Conservation (phyloP, 2,888 invertebrate species). For the Teleiodes luculella region DNA sequence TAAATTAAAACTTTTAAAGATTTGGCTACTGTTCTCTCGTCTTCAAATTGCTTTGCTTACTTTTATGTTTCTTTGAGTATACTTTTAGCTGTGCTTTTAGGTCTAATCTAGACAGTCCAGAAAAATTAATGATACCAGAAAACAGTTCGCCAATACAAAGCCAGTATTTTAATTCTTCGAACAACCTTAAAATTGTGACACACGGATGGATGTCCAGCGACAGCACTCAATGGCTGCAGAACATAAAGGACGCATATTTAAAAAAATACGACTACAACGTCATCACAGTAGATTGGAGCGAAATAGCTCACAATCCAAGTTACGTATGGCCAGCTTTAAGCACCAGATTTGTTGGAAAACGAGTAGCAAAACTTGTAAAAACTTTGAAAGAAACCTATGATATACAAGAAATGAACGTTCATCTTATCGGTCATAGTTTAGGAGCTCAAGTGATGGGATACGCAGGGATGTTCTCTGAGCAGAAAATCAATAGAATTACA, state of each 20-base stretch:
- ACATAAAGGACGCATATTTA: constrained; percentile 64
- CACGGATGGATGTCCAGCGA: constrained; percentile 76
- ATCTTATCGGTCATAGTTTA: constrained; percentile 77
- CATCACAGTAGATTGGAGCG: constrained; percentile 69
- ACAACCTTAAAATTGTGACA: constrained; percentile 68
- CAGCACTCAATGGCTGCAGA: constrained; percentile 50
- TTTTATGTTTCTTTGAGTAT: neutral
- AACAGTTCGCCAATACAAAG: constrained; percentile 39
- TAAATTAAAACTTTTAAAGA: no score
- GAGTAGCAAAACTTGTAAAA: constrained; percentile 47
- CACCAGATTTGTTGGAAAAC: constrained; percentile 64
- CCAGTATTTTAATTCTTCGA: constrained; percentile 55
- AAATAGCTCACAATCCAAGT: constrained; percentile 51
- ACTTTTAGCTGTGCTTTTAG: neutral
- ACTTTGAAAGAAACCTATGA: constrained; percentile 38
- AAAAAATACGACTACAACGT: constrained; percentile 67
- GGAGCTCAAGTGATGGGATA: constrained; percentile 81
- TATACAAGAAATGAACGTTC: constrained; percentile 40
- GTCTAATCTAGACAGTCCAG: constrained; percentile 42
- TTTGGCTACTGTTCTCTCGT: no score
- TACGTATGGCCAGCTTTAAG: constrained; percentile 65
- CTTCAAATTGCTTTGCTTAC: neutral
- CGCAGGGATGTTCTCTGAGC: constrained; percentile 67
- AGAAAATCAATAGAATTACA: constrained; percentile 77
- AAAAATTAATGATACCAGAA: constrained; percentile 42